A percentile compares a stretch with the other conserved stretches of the same genome.
Conservation (phyloP, 1,140 invertebrate species). For the Microplitis demolitor region DNA sequence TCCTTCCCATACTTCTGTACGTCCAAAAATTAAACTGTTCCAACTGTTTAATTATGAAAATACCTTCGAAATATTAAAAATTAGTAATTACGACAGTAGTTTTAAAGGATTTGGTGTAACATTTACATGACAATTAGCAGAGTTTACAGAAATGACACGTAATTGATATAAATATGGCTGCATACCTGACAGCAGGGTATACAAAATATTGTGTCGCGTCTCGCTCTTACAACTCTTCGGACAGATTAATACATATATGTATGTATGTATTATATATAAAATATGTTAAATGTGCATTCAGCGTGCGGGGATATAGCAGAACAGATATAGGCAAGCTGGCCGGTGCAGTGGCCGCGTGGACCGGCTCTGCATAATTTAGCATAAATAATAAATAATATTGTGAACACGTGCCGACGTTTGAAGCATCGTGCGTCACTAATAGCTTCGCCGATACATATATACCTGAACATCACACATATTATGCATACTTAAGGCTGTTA, state of each 20-base stretch:
- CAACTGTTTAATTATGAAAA: too few species aligned
- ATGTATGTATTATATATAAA: not conserved
- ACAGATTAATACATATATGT: not conserved
- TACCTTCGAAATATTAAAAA: not conserved
- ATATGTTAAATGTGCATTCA: not conserved
- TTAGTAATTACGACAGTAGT: slow-evolving; percentile 18
- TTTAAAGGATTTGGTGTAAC: not conserved
- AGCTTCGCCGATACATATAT: slow-evolving; percentile 8
- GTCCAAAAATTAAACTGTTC: too few species aligned
- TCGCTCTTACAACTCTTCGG: slow-evolving; percentile 2
- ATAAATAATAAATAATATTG: slow-evolving; percentile 43
- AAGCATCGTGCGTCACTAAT: slow-evolving; percentile 33
- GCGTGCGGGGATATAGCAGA: slow-evolving; percentile 4
- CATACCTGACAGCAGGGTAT: not conserved
- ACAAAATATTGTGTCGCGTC: not conserved
- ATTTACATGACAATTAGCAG: slow-evolving; percentile 35
- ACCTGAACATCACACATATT: slow-evolving; percentile 5
- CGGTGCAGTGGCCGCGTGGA: slow-evolving; percentile 23
- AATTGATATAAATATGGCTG: slow-evolving; percentile 41
- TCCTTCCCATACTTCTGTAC: not conserved
- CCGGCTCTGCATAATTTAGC: slow-evolving; percentile 36
- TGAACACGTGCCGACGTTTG: slow-evolving; percentile 36
- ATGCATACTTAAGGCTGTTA: too few species aligned
- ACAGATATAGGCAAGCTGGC: slow-evolving; percentile 21
- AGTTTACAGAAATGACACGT: slow-evolving; percentile 31